Percentiles rank a stretch among this genome's conserved stretches.
Conservation (phyloP, 1,140 invertebrate genomes). For the Pseudomyrmex cubaensis region DNA sequence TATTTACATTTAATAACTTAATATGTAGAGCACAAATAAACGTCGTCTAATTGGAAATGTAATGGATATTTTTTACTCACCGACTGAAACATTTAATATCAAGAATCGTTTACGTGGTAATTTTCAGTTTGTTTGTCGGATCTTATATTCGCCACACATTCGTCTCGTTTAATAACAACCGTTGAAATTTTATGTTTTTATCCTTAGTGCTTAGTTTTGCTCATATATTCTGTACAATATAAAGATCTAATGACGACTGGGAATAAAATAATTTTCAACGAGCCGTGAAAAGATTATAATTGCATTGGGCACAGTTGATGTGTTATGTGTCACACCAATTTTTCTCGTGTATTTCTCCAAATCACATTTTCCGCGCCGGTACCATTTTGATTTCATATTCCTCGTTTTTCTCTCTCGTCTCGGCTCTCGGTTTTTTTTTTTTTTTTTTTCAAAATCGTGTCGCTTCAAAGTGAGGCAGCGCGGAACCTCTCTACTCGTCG, state of each 20-base stretch:
- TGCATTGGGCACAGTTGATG: background rate
- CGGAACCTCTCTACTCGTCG: conserved; percentile 2
- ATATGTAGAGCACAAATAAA: background rate
- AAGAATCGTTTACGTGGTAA: background rate
- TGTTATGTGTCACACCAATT: conserved; percentile 29
- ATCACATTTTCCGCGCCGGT: conserved; percentile 13
- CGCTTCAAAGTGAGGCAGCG: conserved; percentile 26
- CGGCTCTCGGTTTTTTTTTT: background rate
- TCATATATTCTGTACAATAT: no score
- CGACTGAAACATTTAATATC: background rate
- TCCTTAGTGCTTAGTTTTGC: no score
- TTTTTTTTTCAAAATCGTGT: conserved; percentile 44
- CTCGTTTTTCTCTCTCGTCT: conserved; percentile 6
- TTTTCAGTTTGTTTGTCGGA: background rate
- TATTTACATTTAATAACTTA: no score
- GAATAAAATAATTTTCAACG: conserved; percentile 22
- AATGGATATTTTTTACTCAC: background rate
- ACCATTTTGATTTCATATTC: conserved; percentile 44
- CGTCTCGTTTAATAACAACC: background rate
- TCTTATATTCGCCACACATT: background rate
- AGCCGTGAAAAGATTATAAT: conserved; percentile 23
- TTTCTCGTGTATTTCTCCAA: conserved; percentile 2
- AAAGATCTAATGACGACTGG: background rate
- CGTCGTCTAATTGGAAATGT: background rate
- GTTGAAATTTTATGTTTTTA: background rate